These are phyloP conservation scores for Campoplex nolae DNA, from an alignment of 2,888 invertebrate species.

Conservation along the genomic window DNA sequence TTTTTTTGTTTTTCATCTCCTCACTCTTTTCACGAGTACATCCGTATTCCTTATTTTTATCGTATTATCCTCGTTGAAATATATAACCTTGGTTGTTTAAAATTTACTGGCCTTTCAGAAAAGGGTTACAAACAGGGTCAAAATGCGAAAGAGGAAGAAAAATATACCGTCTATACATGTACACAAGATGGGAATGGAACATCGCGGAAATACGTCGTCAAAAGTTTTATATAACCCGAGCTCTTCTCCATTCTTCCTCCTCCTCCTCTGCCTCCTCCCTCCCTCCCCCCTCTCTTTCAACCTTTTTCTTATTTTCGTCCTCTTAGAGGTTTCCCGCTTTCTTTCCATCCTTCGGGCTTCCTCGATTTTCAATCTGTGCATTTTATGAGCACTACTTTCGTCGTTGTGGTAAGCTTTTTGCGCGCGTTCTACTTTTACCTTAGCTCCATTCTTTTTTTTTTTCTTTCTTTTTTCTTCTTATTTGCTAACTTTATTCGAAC, in stretches of 20 bases:
- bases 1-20: not conserved
- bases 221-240: constrained; percentile 56
- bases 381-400: constrained; percentile 62
- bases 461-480: constrained; percentile 23
- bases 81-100: constrained; percentile 8
- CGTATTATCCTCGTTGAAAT: constrained; percentile 17
- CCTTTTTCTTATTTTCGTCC: constrained; percentile 36
- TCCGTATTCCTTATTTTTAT: constrained; percentile 4
- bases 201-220: constrained; percentile 60
- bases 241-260: constrained; percentile 15
- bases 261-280: not conserved
- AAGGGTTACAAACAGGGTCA: constrained; percentile 19
- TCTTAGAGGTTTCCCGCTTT: constrained; percentile 45
- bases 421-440: constrained; percentile 55
- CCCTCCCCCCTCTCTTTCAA: not conserved
- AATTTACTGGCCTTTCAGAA: not conserved
- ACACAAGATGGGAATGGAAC: constrained; percentile 19
- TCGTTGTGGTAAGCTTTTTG: constrained; percentile 59
- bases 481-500: constrained; percentile 42
- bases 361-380: constrained; percentile 65
- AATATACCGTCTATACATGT: not conserved
- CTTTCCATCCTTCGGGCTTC: constrained; percentile 38
- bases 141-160: constrained; percentile 9
- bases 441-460: constrained; percentile 29
- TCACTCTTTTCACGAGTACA: not conserved